Base-by-base conservation (phyloP, 2,113 vertebrate genomes). In the Crocuta crocuta region DNA sequence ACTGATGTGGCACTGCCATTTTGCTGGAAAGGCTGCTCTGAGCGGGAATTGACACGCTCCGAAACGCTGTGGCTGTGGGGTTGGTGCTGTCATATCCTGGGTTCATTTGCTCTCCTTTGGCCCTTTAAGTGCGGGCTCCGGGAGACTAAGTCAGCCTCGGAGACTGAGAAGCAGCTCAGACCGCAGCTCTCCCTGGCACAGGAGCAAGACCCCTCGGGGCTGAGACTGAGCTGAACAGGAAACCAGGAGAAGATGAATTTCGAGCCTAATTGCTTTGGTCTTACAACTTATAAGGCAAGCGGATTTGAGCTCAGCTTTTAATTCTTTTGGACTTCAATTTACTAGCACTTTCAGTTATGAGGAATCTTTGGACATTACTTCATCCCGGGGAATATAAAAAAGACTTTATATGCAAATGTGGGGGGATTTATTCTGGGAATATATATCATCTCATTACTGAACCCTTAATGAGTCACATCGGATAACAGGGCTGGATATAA, bases 351-450 rank as follows among this genome's bases (percentile, higher is more conserved):
- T 28, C n/a, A 6, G 13, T 76, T 31, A 63, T 39, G 28, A 73
- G 74, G 85, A 63, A 55, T 71, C 88, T 74, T 68, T 53, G 53
- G 70, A 55, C 12, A 0, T 96, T 35, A 74, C 55, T 79, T 74
- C 53, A 55, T 63, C 85, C 80, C 58, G 0, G n/a, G 43, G 48
- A 74, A 13, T 66, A 78, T 50, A 55, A 73, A 65, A 81, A 93
- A 94, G 91, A 45, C 81, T 96, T 80, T n/a, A 12, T 50, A 63
- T 31, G 91, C 55, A 28, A 53, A 84, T n/a, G 19, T 1, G n/a
- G 61, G 70, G 26, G 78, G 68, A 82, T 48, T 79, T n/a, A 86
- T 81, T 43, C 11, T 5, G 11, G 10, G 80, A 53, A 63, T 33
- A 4, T 26, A 65, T 61, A 48, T 71, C 33, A 91, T 39, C 85